A percentile compares a stretch with the other conserved stretches of the same genome.
Conservation (phyloP, 2,797 vertebrate genomes). For the Cyprinodon diabolis region DNA sequence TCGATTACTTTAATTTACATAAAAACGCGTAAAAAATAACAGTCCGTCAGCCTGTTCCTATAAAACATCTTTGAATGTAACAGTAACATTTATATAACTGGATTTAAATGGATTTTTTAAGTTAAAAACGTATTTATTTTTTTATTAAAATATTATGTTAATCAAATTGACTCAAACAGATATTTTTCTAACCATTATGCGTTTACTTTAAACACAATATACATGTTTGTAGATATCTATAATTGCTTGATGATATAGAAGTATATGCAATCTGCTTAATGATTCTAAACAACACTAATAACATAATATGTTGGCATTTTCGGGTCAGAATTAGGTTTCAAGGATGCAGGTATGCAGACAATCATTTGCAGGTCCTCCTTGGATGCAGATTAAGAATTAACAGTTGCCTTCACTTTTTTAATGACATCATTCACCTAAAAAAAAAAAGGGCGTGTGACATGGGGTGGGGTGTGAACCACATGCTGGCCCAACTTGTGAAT, state of each 20-base stretch:
- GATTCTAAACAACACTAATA: neutral
- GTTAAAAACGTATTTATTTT: too few relatives aligned
- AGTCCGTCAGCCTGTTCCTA: neutral
- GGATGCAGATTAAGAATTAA: neutral
- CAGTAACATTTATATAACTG: neutral
- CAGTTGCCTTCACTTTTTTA: neutral
- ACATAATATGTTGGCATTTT: neutral
- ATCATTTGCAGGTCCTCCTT: neutral
- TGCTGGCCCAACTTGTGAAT: too few relatives aligned
- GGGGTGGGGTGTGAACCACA: neutral
- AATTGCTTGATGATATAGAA: neutral
- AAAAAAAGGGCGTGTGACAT: neutral
- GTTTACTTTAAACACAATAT: neutral
- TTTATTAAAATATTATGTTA: neutral
- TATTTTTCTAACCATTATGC: neutral
- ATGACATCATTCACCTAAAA: neutral
- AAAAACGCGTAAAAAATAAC: slow-evolving; percentile 45
- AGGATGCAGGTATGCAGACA: neutral
- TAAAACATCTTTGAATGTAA: neutral
- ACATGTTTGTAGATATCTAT: neutral
- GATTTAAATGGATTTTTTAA: neutral
- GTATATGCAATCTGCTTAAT: too few relatives aligned
- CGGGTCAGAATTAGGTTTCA: neutral
- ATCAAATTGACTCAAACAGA: neutral
- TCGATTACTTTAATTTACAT: slow-evolving; percentile 37